These are phyloP conservation scores for Holacanthus passer DNA, from an alignment of 2,113 vertebrate genomes.

Conservation along the genomic window DNA sequence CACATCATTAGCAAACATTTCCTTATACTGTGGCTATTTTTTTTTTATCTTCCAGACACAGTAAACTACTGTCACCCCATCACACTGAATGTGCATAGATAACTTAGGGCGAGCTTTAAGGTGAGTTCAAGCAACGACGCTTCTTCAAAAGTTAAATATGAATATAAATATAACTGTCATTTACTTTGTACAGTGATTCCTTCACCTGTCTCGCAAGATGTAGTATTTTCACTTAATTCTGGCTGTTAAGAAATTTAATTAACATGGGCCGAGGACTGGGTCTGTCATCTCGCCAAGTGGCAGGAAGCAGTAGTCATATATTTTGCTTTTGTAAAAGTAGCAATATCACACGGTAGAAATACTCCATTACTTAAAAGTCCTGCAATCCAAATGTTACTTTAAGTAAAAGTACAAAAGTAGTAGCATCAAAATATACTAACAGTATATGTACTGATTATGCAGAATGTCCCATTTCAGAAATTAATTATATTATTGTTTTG, in stretches of 20 bases:
- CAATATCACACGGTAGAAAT: no score
- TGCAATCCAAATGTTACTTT: no score
- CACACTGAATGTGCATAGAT: neutral
- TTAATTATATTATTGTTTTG: no score
- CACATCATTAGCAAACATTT: neutral
- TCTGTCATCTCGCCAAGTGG: neutral
- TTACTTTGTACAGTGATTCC: neutral
- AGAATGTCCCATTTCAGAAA: no score
- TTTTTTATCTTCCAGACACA: neutral
- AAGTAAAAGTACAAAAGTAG: no score
- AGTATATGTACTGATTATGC: no score
- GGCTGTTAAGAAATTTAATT: neutral
- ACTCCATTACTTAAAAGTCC: no score
- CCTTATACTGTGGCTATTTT: neutral
- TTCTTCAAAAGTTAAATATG: neutral
- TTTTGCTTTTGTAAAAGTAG: no score
- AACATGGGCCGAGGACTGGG: no score
- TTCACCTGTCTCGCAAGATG: neutral
- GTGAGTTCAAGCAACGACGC: neutral
- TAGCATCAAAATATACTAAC: no score
- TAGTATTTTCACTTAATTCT: no score
- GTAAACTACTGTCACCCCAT: neutral
- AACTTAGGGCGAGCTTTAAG: neutral
- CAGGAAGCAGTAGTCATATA: neutral
- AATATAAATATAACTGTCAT: no score